Evolutionary conservation across 2,113 vertebrate genomes (phyloP), one percentile per base, ranked within the genome.

Genomic region (Pleuronectes platessa): DNA sequence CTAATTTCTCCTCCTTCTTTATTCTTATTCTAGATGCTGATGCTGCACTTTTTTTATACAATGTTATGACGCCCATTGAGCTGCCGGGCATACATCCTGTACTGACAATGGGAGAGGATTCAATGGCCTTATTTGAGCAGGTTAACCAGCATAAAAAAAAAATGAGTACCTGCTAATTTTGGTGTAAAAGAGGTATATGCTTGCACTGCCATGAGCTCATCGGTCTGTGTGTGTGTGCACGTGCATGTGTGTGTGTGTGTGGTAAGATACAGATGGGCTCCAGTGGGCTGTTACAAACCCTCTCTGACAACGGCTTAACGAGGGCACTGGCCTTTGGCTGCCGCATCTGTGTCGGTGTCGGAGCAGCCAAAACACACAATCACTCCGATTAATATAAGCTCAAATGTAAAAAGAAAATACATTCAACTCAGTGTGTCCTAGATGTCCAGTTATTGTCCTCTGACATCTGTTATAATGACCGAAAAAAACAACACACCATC

Each of bases 211-310:
- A 76, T 51, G 47, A 37, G 35, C n/a, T 51, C 31, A 67, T 82
- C 21, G 72, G 51, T n/a, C 62, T 27, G 51, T n/a, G 20, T 9
- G 51, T 53, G 42, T 27, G n/a, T 84, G 69, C 26, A 4, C 3
- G 2, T 27, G 26, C 26, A 27, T 27, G 26, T 27, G 4, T 27
- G 26, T 27, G 24, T 27, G n/a, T 84, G 69, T 86, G 66, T 83
- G 27, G 27, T 61, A 61, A 69, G 76, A 83, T 89, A 85, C 84
- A 85, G 81, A 88, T 83, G 72, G 77, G 85, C 86, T 93, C 85
- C 88, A 78, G 71, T 91, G 88, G 85, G 74, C 75, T 87, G 90
- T 89, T 92, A 94, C 90, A 93, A 93, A 93, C 88, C 82, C 62
- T 77, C 77, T 82, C 81, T 90, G 92, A 94, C 90, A 92, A 89